Conservation (phyloP, 2,888 invertebrate species). For the Parnassius apollo region DNA sequence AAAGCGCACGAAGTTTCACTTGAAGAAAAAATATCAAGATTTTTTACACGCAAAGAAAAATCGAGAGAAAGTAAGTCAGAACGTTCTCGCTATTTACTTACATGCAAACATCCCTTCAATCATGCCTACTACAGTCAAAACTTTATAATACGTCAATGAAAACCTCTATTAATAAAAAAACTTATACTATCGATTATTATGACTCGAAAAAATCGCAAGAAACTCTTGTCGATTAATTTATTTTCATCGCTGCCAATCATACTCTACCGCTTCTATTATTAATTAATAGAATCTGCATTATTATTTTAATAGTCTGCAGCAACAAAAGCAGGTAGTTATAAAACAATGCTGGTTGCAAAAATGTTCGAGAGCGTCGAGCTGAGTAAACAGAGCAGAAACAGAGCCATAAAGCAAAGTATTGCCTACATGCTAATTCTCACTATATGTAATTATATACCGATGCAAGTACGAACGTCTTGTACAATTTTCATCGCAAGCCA, state of each 20-base stretch:
- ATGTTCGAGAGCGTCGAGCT: conserved; percentile 63
- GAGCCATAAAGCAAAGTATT: conserved; percentile 70
- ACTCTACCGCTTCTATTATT: background rate
- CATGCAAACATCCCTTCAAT: conserved; percentile 45
- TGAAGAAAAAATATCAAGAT: conserved; percentile 73
- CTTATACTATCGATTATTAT: no score
- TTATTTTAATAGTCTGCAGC: conserved; percentile 36
- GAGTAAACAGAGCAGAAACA: conserved; percentile 72
- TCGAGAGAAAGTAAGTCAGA: conserved; percentile 56
- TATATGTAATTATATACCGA: conserved; percentile 59
- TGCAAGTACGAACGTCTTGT: conserved; percentile 51
- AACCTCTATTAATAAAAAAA: no score
- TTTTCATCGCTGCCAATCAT: no score
- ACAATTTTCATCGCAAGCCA: conserved; percentile 69
- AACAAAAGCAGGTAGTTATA: conserved; percentile 62
- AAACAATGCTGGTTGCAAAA: conserved; percentile 72
- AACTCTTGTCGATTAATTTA: no score
- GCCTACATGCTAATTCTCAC: conserved; percentile 76
- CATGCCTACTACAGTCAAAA: background rate
- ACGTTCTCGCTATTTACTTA: conserved; percentile 25
- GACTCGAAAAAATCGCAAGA: no score
- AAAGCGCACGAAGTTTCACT: conserved; percentile 73
- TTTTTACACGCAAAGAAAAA: conserved; percentile 76
- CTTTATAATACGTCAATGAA: background rate
- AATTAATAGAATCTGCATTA: background rate